phyloP scores from a whole-genome alignment of 2,113 vertebrate species.

The Gadus macrocephalus region DNA sequence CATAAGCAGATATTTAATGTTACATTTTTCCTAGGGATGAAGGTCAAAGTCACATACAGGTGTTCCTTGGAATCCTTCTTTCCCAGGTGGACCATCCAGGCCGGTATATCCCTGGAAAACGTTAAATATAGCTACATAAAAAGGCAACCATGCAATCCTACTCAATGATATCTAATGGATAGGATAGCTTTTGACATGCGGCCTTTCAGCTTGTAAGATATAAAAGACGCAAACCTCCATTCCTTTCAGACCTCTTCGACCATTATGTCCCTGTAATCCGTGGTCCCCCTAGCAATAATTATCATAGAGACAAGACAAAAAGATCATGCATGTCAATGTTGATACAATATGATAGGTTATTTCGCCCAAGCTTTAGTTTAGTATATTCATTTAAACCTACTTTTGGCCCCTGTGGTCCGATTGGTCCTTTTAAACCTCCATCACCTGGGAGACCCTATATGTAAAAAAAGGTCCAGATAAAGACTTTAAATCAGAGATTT shows the following conservation, averaged over 20 bases:
- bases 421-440: slow-evolving; percentile 49
- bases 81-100: slow-evolving; percentile 54
- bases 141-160: background rate
- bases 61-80: slow-evolving; percentile 48
- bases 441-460: slow-evolving; percentile 60
- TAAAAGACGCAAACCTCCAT: slow-evolving; percentile 44
- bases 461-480: slow-evolving; percentile 1
- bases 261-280: slow-evolving; percentile 57
- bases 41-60: slow-evolving; percentile 51
- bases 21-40: background rate
- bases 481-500: too few relatives aligned
- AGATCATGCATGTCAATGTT: background rate
- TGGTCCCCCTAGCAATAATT: slow-evolving; percentile 52
- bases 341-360: background rate
- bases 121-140: background rate
- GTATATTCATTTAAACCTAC: slow-evolving; percentile 34
- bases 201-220: too few relatives aligned
- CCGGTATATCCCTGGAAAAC: slow-evolving; percentile 64
- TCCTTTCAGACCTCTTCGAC: slow-evolving; percentile 59
- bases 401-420: slow-evolving; percentile 62
- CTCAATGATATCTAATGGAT: too few relatives aligned
- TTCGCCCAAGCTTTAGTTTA: background rate
- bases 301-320: background rate
- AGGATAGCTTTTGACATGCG: too few relatives aligned
- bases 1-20: background rate